These are phyloP conservation scores for Gallinago media DNA, from an alignment of 2,113 vertebrate species.

Conservation along the genomic window DNA sequence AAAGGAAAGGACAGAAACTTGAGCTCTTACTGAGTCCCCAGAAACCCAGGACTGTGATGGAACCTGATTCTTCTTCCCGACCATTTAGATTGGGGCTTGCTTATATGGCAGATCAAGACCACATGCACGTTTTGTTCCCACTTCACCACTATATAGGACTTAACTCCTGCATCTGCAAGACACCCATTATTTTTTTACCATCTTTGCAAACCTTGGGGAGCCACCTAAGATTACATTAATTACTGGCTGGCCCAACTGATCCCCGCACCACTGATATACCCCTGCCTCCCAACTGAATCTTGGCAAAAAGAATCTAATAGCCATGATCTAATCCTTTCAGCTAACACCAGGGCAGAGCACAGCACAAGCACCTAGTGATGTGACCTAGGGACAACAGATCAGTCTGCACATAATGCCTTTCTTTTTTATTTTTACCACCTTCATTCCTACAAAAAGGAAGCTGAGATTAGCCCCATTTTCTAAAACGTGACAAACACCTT, in stretches of 20 bases:
- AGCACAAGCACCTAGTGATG: not conserved
- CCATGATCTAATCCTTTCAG: too few species aligned
- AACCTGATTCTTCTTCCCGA: not conserved
- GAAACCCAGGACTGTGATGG: not conserved
- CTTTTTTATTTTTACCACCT: not conserved
- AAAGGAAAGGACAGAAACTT: not conserved
- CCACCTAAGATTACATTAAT: not conserved
- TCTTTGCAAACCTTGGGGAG: not conserved
- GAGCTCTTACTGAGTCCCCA: not conserved
- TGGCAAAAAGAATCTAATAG: not conserved
- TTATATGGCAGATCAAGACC: not conserved
- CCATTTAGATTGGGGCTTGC: not conserved
- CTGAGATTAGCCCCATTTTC: not conserved
- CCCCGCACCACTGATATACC: accelerated
- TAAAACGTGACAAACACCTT: not conserved
- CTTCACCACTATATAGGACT: not conserved
- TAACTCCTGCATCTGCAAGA: not conserved
- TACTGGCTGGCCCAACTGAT: not conserved
- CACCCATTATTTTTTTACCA: not conserved
- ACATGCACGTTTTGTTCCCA: not conserved
- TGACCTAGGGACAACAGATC: not conserved
- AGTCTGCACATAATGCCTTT: accelerated
- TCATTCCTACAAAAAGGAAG: not conserved
- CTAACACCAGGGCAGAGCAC: not conserved
- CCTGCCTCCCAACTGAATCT: not conserved